phyloP scores from a whole-genome alignment of 92 coral and sea anemone genomes.

The Meandrina meandrites region DNA sequence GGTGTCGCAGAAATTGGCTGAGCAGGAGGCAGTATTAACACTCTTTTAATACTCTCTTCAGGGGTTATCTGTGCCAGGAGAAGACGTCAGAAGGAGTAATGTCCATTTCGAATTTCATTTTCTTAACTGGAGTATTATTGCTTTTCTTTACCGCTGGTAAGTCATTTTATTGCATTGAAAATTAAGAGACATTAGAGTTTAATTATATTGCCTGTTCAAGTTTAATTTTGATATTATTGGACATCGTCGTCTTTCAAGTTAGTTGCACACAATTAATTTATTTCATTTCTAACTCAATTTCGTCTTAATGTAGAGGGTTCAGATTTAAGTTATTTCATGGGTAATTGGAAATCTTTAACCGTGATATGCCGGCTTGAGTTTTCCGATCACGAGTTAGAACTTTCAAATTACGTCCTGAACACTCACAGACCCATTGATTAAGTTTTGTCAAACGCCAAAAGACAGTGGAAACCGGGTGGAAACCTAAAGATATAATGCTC shows the following conservation, averaged over 20 bases:
- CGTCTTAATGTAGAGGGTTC: neutral
- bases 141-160: neutral
- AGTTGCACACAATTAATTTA: neutral
- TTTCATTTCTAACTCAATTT: neutral
- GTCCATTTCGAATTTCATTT: neutral
- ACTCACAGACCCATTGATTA: neutral
- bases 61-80: neutral
- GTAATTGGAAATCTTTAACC: neutral
- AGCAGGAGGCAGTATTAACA: neutral
- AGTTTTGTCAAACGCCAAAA: neutral
- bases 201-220: neutral
- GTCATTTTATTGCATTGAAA: neutral
- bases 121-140: neutral
- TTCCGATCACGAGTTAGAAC: neutral
- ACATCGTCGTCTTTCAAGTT: neutral
- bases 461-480: too few species aligned
- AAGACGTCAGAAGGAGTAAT: neutral
- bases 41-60: neutral
- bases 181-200: neutral
- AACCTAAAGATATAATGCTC: too few species aligned
- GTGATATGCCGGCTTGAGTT: neutral
- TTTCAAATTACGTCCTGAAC: neutral
- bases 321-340: neutral
- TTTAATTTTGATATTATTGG: neutral
- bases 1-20: neutral